Percentiles rank a stretch among this genome's conserved stretches.
Conservation (phyloP, 1,140 invertebrate species). For the Drosophila nigromelanica region DNA sequence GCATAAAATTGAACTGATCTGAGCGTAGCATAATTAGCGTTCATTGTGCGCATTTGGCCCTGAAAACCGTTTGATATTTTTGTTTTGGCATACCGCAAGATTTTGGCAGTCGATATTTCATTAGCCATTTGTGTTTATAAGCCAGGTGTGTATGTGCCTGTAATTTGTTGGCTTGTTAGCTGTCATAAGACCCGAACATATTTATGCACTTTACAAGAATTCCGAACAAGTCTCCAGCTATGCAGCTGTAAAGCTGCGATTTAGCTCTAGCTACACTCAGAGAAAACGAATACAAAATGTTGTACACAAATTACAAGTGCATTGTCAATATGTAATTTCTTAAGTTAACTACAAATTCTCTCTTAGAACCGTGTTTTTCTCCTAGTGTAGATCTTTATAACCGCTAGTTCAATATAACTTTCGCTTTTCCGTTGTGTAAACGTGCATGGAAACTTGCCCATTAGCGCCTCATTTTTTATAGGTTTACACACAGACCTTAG, state of each 20-base stretch:
- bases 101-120: conserved; percentile 62
- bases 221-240: conserved; percentile 32
- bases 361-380: no score
- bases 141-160: conserved; percentile 20
- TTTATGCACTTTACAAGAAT: conserved; percentile 80
- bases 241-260: conserved; percentile 41
- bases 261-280: neutral
- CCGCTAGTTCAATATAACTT: conserved; percentile 56
- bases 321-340: no score
- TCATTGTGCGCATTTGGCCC: conserved; percentile 70
- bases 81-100: conserved; percentile 25
- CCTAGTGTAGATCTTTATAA: conserved; percentile 5
- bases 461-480: conserved; percentile 73
- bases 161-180: conserved; percentile 52
- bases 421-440: conserved; percentile 65
- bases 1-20: neutral
- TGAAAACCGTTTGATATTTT: conserved; percentile 50
- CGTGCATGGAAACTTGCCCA: conserved; percentile 51
- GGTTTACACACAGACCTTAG: conserved; percentile 27
- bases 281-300: no score
- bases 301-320: no score
- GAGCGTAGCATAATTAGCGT: conserved; percentile 72
- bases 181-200: conserved; percentile 75
- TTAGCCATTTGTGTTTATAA: conserved; percentile 50
- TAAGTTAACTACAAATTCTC: no score